These are phyloP conservation scores for Drosophila fulvimacula DNA, from an alignment of 2,888 invertebrate species.

Conservation along the genomic window DNA sequence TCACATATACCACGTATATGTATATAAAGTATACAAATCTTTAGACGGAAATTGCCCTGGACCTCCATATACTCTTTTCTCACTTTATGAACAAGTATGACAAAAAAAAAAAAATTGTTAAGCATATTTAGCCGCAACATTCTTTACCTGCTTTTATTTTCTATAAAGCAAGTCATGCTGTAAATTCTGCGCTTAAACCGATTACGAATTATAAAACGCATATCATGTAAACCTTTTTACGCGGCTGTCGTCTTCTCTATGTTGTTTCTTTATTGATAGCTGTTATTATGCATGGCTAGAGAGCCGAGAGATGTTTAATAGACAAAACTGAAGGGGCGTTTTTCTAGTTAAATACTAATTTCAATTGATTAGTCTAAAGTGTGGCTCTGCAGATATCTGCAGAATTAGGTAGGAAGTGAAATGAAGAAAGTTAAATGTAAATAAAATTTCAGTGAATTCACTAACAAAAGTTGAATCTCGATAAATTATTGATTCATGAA, in stretches of 20 bases:
- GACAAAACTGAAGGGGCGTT: neutral
- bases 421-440: neutral
- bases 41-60: neutral
- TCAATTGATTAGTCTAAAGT: neutral
- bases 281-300: slow-evolving; percentile 7
- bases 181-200: slow-evolving; percentile 15
- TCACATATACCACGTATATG: neutral
- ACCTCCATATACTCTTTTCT: neutral
- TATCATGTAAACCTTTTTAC: slow-evolving; percentile 12
- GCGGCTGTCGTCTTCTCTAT: slow-evolving; percentile 16
- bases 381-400: no score
- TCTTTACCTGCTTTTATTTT: neutral
- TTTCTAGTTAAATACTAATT: neutral
- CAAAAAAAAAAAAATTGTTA: neutral
- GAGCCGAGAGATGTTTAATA: no score
- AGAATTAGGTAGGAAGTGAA: neutral
- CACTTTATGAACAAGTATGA: neutral
- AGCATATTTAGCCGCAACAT: neutral
- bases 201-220: slow-evolving; percentile 28
- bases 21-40: neutral
- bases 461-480: no score
- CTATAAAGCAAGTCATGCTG: slow-evolving; percentile 9
- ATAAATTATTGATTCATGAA: no score
- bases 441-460: no score
- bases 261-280: slow-evolving; percentile 1